A percentile compares a stretch with the other conserved stretches of the same genome.
These are phyloP conservation scores for Maccullochella peelii DNA, from an alignment of 2,113 vertebrate species.

Conservation along the genomic window DNA sequence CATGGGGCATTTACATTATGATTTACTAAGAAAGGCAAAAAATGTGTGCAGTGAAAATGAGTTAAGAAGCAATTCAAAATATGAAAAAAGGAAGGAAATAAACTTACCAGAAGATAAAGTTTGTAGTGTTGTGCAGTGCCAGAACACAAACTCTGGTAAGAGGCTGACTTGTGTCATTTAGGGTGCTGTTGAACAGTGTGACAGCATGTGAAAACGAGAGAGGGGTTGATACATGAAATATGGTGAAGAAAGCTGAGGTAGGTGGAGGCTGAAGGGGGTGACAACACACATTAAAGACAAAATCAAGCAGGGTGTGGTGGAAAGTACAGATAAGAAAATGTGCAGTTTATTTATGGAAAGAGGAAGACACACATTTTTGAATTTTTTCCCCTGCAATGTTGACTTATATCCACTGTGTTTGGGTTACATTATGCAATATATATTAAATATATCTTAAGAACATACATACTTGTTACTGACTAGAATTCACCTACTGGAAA, in stretches of 20 bases:
- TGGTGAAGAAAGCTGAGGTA: slow-evolving; percentile 3
- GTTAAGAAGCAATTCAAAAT: not conserved
- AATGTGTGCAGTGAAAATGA: not conserved
- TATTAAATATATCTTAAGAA: not conserved
- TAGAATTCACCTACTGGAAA: not conserved
- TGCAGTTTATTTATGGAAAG: slow-evolving; percentile 45
- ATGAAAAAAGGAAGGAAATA: not conserved
- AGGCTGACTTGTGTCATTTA: slow-evolving; percentile 6
- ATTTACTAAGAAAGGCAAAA: not conserved
- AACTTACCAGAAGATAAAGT: not conserved
- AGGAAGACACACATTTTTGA: slow-evolving; percentile 23
- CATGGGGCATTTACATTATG: not conserved
- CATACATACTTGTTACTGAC: not conserved
- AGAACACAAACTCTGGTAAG: not conserved
- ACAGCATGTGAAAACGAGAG: not conserved
- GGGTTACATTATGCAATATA: not conserved
- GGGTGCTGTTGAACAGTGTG: not conserved
- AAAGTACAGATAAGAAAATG: slow-evolving; percentile 19
- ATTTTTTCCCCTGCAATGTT: not conserved
- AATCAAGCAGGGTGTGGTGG: slow-evolving; percentile 18
- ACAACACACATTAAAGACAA: slow-evolving; percentile 33
- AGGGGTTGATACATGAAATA: slow-evolving; percentile 25
- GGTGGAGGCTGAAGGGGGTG: slow-evolving; percentile 19
- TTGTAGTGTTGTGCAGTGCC: not conserved
- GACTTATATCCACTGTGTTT: not conserved